Evolutionary conservation across 2,113 vertebrate genomes (phyloP).

Genomic region (Argyrosomus japonicus): DNA sequence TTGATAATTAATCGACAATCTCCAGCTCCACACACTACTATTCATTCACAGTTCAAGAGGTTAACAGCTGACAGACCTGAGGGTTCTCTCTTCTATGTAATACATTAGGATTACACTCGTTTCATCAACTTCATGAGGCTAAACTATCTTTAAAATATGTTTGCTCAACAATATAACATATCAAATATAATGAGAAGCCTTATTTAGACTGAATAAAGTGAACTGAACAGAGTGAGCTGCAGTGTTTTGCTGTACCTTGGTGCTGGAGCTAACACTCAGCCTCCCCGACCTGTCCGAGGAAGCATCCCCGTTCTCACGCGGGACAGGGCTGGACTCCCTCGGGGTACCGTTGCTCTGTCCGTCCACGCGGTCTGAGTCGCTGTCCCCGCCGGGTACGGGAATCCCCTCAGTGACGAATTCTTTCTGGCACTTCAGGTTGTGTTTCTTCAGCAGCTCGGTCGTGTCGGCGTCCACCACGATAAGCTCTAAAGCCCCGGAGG

Average conservation of each 20-base stretch:
- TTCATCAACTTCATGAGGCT: neutral
- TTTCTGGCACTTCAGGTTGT: conserved; percentile 80
- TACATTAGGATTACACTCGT: neutral
- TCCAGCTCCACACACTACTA: too few relatives aligned
- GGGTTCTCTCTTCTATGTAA: rapidly evolving
- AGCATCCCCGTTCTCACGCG: conserved; percentile 70
- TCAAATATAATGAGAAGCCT: neutral
- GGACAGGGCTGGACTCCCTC: conserved; percentile 50
- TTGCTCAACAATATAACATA: neutral
- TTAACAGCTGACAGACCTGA: neutral
- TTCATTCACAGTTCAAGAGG: neutral
- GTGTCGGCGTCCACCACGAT: conserved; percentile 89
- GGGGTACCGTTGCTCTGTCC: conserved; percentile 61
- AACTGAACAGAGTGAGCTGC: neutral
- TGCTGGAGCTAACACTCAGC: conserved; percentile 69
- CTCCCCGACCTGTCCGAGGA: conserved; percentile 55
- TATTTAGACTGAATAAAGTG: too few relatives aligned
- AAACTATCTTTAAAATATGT: too few relatives aligned
- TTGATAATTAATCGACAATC: too few relatives aligned
- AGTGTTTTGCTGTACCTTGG: conserved; percentile 47
- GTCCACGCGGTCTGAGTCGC: conserved; percentile 58
- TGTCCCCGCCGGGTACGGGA: conserved; percentile 66
- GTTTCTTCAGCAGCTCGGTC: conserved; percentile 83
- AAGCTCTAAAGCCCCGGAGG: conserved; percentile 85
- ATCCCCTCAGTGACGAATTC: conserved; percentile 83